Base-by-base conservation (phyloP, 1,140 invertebrate species). In the Monochamus saltuarius region DNA sequence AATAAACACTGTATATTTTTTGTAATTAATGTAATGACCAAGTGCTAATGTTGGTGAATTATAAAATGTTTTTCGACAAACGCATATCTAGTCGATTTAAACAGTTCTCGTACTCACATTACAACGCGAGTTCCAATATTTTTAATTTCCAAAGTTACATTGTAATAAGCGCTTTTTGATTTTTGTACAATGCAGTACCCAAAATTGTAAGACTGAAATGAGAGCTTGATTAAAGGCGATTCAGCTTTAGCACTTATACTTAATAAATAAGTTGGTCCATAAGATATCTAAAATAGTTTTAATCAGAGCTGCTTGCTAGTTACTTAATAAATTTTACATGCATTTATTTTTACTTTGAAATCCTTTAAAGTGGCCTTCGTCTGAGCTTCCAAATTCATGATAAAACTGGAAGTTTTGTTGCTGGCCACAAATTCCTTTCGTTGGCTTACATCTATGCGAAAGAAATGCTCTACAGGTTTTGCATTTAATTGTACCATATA, bases 171-270 rank as follows among this genome's bases (percentile, higher is more conserved):
- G 4, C 61, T 63, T 7, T 64, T 55, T 13, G 59, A 50, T n/a
- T 69, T 52, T 64, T 77, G 73, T 19, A 79, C 60, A 42, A 80
- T 73, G 56, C 77, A 79, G 11, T 70, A 61, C 2, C 80, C 80
- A 70, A 81, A 81, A 61, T 81, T 65, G 45, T 77, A 74, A 19
- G 66, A 57, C 16, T 39, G 53, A 54, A 79, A 78, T 36, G 73
- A 80, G 50, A 81, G 79, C 19, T 73, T 68, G 22, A 75, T 49
- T 1, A 61, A 53, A 0, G 72, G 49, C 43, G 64, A 67, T 36
- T 59, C 71, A 0, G 68, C 72, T 1, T 46, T 60, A 9, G 72
- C 74, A 51, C 67, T 75, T 0, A 80, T 40, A 19, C 71, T 52
- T 10, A 81, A 57, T n/a, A 55, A 61, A 54, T 78, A 80, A 2